Conservation (phyloP, 1,140 invertebrate genomes). For the Maniola jurtina region DNA sequence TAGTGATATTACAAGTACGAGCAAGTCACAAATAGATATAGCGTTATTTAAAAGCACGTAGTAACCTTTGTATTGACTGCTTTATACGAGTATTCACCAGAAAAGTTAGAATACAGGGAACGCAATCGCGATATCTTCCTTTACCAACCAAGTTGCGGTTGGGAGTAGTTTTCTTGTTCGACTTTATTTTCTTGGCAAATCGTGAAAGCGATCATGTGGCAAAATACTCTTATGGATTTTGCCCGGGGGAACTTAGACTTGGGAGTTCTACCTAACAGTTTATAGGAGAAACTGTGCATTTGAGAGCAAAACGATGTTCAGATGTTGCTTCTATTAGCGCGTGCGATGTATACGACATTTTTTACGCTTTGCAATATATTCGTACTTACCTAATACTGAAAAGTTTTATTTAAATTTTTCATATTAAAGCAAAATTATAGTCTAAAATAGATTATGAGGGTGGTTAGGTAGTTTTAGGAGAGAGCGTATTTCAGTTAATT, state of each 20-base stretch:
- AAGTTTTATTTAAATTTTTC: no score
- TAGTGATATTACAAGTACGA: no score
- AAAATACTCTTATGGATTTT: slow-evolving; percentile 73
- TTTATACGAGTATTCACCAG: slow-evolving; percentile 58
- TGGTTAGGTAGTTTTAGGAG: no score
- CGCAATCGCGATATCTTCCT: slow-evolving; percentile 53
- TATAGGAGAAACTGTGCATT: slow-evolving; percentile 45
- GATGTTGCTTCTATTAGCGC: slow-evolving; percentile 46
- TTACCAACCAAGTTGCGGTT: slow-evolving; percentile 58
- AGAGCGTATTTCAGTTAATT: no score
- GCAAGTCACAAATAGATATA: background rate
- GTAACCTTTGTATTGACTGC: slow-evolving; percentile 39
- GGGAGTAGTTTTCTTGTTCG: slow-evolving; percentile 62
- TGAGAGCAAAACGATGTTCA: slow-evolving; percentile 74
- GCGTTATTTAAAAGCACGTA: slow-evolving; percentile 39
- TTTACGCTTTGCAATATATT: slow-evolving; percentile 15
- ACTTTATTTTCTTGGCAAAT: slow-evolving; percentile 74
- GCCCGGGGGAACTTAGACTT: slow-evolving; percentile 71
- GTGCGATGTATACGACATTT: background rate
- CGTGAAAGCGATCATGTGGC: slow-evolving; percentile 75
- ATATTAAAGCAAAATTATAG: no score
- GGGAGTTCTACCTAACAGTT: slow-evolving; percentile 50
- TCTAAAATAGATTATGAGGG: no score
- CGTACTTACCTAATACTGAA: no score
- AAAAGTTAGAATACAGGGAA: slow-evolving; percentile 48